phyloP scores from a whole-genome alignment of 2,797 vertebrate genomes.

The Nothura maculosa region DNA sequence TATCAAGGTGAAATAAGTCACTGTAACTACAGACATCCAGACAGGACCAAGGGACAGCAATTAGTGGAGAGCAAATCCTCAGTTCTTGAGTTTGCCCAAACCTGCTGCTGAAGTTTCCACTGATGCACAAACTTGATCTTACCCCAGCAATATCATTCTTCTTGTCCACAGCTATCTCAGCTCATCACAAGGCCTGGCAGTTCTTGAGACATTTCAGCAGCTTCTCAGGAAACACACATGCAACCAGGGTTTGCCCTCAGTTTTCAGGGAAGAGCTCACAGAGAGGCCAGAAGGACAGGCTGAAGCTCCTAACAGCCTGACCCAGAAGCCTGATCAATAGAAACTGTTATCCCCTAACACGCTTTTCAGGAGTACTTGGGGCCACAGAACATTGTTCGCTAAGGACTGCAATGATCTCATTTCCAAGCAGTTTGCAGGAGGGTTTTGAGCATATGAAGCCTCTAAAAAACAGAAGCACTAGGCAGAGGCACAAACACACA shows the following conservation, averaged over 20 bases:
- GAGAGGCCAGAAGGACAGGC: not conserved
- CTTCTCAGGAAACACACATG: not conserved
- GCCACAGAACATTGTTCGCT: not conserved
- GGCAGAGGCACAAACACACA: not conserved
- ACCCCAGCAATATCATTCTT: not conserved
- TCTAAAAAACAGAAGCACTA: not conserved
- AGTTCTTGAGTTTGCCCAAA: not conserved
- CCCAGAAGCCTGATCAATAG: not conserved
- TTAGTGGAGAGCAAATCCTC: not conserved
- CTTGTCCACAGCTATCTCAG: not conserved
- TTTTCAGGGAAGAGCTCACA: not conserved
- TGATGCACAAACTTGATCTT: not conserved
- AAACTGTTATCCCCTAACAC: not conserved
- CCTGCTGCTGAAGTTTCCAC: not conserved
- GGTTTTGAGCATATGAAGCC: not conserved
- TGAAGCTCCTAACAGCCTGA: not conserved
- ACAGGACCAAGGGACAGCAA: not conserved
- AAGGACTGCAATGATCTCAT: not conserved
- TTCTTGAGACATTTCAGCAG: not conserved
- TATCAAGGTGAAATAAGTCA: not conserved
- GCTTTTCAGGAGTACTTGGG: not conserved
- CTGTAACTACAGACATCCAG: not conserved
- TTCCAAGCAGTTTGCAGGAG: not conserved
- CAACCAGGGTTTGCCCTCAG: not conserved
- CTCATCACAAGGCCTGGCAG: not conserved